Evolutionary conservation across 2,797 vertebrate genomes (phyloP).

Genomic region (Betta splendens): DNA sequence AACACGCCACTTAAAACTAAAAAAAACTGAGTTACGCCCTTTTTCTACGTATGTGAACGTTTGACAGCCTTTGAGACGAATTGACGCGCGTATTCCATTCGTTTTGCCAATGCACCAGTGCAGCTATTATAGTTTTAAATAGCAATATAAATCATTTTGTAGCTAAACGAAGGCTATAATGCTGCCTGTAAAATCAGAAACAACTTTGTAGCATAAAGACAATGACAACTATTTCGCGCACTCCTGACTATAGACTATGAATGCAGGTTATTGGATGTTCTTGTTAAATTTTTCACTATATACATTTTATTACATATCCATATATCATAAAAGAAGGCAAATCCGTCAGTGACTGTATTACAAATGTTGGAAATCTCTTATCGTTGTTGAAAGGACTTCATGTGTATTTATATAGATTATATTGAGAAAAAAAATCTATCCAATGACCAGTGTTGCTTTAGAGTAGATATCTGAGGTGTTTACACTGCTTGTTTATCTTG

Average conservation of each 20-base stretch:
- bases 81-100: constrained; percentile 47
- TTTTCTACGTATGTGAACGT: constrained; percentile 62
- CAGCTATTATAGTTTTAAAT: constrained; percentile 80
- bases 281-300: constrained; percentile 76
- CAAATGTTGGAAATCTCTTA: constrained; percentile 85
- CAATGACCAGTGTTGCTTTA: constrained; percentile 87
- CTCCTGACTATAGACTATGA: constrained; percentile 68
- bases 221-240: constrained; percentile 74
- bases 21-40: constrained; percentile 65
- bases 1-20: constrained; percentile 62
- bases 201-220: constrained; percentile 83
- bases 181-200: constrained; percentile 80
- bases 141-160: constrained; percentile 84
- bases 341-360: constrained; percentile 82
- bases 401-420: constrained; percentile 91
- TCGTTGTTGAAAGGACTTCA: constrained; percentile 85
- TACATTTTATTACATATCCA: constrained; percentile 80
- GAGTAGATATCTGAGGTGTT: constrained; percentile 87
- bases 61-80: constrained; percentile 66
- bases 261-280: constrained; percentile 76
- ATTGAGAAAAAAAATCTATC: constrained; percentile 85
- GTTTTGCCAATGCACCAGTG: constrained; percentile 68
- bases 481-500: constrained; percentile 88
- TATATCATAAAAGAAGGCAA: constrained; percentile 80
- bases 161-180: constrained; percentile 77